Percentiles rank a stretch among this genome's conserved stretches.
Evolutionary conservation across 1,140 invertebrate species (phyloP).

Genomic region (Acromyrmex echinatior): DNA sequence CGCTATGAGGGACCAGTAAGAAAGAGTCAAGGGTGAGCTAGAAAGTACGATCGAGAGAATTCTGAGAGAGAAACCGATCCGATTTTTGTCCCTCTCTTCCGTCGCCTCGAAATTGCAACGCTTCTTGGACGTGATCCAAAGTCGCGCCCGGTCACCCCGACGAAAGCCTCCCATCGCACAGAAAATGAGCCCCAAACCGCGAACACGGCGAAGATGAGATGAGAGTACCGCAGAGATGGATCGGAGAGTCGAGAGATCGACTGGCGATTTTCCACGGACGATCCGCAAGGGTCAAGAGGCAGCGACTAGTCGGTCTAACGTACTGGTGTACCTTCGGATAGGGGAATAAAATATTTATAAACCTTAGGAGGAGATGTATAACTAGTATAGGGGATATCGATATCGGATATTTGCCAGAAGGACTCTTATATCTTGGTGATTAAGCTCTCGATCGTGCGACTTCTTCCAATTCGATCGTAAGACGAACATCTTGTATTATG

Average conservation of each 20-base stretch:
- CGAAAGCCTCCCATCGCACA: constrained; percentile 53
- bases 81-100: constrained; percentile 9
- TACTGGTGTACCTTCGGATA: constrained; percentile 25
- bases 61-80: constrained; percentile 11
- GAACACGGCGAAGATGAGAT: constrained; percentile 50
- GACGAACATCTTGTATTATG: neutral
- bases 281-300: constrained; percentile 41
- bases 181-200: constrained; percentile 71
- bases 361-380: neutral
- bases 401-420: constrained; percentile 18
- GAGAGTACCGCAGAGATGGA: neutral
- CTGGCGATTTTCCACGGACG: constrained; percentile 73
- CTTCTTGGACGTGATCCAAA: constrained; percentile 74
- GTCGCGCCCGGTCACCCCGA: constrained; percentile 48
- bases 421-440: constrained; percentile 27
- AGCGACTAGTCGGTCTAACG: constrained; percentile 8
- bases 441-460: neutral
- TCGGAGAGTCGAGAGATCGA: constrained; percentile 50
- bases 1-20: neutral
- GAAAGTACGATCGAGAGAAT: constrained; percentile 51
- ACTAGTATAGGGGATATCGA: neutral
- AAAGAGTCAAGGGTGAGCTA: neutral
- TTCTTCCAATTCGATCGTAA: constrained; percentile 10
- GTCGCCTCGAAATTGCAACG: constrained; percentile 66
- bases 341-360: constrained; percentile 70